Base-by-base conservation (phyloP, 2,888 invertebrate species). In the Amphipoea lucens region DNA sequence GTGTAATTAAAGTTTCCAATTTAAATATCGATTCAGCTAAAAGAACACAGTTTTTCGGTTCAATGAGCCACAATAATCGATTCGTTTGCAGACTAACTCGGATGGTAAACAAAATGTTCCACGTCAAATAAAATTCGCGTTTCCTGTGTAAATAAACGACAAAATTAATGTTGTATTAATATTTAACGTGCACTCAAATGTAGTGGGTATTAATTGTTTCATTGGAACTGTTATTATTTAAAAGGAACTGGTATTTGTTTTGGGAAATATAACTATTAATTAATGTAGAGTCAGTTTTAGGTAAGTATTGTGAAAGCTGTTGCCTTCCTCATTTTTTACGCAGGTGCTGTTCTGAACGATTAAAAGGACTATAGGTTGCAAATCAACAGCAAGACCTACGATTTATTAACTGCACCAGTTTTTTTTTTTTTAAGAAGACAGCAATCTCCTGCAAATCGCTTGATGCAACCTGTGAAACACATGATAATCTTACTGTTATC, bases 11-110 rank as follows among this genome's bases (percentile, higher is more conserved):
- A 57, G 54, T n/a, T 74, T 79, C 66, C 12, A 66, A 67, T 77
- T 83, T 65, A 29, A 65, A 76, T 62, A n/a, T 60, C 42, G 7
- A 62, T 76, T 23, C 23, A 48, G 51, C 40, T 72, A 54, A 65
- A 75, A 60, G 29, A 68, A 69, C 20, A 69, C 42, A 54, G 74
- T 84, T 77, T 75, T 40, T 63, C 87, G 51, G 85, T 81, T 85
- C 85, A 87, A 36, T 68, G 87, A 80, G 65, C 65, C 65, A 66
- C 29, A 62, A 67, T 60, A 79, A 87, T 87, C 68, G 74, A 76
- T 79, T 67, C 40, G 60, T 57, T 75, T 66, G 20, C 62, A 14
- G 48, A 48, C 67, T 79, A 75, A 63, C 62, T 57, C n/a, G 40
- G 60, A 72, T 57, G 54, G 51, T 81, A 60, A 75, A 70, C 83